phyloP scores from a whole-genome alignment of 2,888 invertebrate species.

The Diaperis boleti region DNA sequence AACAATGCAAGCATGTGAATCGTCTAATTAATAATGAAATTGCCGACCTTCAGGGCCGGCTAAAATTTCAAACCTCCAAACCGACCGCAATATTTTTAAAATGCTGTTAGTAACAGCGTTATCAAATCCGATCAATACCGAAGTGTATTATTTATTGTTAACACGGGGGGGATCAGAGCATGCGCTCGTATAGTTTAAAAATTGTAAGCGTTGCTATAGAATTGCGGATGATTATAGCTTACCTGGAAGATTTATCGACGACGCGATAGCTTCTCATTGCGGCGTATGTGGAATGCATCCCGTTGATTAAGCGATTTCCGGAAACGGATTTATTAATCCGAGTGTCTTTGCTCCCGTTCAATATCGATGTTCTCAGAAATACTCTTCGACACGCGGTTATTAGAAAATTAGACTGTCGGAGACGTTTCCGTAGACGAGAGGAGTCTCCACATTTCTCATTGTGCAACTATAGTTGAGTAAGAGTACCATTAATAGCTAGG shows the following conservation, averaged over 20 bases:
- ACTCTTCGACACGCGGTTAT: slow-evolving; percentile 16
- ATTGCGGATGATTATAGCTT: slow-evolving; percentile 20
- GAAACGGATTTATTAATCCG: slow-evolving; percentile 25
- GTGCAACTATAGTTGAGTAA: slow-evolving; percentile 45
- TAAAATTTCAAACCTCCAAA: neutral
- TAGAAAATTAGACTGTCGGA: slow-evolving; percentile 19
- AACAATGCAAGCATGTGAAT: too few relatives aligned
- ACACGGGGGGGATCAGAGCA: slow-evolving; percentile 8
- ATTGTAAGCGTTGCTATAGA: slow-evolving; percentile 4
- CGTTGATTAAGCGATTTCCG: slow-evolving; percentile 13
- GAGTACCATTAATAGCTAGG: slow-evolving; percentile 53
- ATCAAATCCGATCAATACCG: slow-evolving; percentile 19
- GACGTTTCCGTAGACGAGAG: slow-evolving; percentile 20
- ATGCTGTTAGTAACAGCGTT: slow-evolving; percentile 5
- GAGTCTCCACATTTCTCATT: slow-evolving; percentile 36
- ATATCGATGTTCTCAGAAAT: neutral
- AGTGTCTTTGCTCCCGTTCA: slow-evolving; percentile 5
- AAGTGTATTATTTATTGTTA: slow-evolving; percentile 28
- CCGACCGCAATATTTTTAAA: neutral
- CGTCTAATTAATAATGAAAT: too few relatives aligned
- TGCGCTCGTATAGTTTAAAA: slow-evolving; percentile 7
- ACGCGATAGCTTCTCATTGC: slow-evolving; percentile 8
- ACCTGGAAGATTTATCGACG: slow-evolving; percentile 7
- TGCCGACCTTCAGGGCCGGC: too few relatives aligned
- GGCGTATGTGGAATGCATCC: slow-evolving; percentile 1